Evolutionary conservation across 2,797 vertebrate species (phyloP).

Genomic region (Eremophila alpestris): DNA sequence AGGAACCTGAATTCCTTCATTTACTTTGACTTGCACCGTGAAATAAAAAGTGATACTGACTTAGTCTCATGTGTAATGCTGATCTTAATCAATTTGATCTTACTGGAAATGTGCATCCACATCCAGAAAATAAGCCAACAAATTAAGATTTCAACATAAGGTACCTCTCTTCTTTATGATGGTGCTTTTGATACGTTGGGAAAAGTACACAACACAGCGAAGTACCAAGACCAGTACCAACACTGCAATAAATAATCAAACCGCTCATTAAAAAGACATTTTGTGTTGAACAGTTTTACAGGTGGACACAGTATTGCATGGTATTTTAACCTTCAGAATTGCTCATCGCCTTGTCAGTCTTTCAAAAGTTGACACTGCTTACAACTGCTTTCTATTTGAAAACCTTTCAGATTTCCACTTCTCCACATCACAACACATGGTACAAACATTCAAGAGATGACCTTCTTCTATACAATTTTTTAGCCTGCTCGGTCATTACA

Average conservation of each 20-base stretch:
- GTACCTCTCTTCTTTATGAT: not conserved
- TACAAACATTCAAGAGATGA: not conserved
- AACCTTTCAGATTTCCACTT: not conserved
- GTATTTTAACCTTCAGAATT: not conserved
- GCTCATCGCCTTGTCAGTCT: not conserved
- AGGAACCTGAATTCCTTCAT: not conserved
- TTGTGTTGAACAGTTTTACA: not conserved
- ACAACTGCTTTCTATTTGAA: not conserved
- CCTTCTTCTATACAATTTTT: not conserved
- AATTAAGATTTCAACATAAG: not conserved
- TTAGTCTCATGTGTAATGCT: not conserved
- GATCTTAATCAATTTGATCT: not conserved
- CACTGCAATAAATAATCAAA: not conserved
- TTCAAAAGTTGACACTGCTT: not conserved
- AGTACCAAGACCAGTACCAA: not conserved
- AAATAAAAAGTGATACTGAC: not conserved
- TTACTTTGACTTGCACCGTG: not conserved
- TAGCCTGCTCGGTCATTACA: not conserved
- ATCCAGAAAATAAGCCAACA: not conserved
- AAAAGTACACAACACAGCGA: not conserved
- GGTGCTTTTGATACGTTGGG: not conserved
- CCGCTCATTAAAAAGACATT: not conserved
- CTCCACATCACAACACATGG: not conserved
- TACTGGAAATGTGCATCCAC: not conserved
- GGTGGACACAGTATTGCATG: not conserved